Evolutionary conservation across 2,113 vertebrate species (phyloP), one percentile per base, ranked within the genome.

Genomic region (Oreochromis aureus): DNA sequence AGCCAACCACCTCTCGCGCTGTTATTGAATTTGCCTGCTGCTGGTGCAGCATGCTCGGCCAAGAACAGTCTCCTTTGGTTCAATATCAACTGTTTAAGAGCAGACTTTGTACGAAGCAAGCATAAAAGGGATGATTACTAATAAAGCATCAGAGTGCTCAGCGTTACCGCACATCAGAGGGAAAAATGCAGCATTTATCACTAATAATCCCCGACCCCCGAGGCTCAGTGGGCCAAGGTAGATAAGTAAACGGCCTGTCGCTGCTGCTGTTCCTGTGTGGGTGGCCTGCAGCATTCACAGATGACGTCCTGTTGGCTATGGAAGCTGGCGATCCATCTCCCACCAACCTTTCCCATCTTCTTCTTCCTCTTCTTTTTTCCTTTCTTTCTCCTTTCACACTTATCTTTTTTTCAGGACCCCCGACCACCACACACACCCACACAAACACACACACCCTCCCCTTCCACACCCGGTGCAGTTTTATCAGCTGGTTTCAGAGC

Each of bases 401-500:
- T 96, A 94, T 95, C 87, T 87, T 87, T 88, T 88, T 85, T 15
- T 41, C 32, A 53, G 59, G 88, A 91, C 91, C 92, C 80, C 61
- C 46, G 36, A 41, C 63, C 63, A 41, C 63, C 63, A 63, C 59
- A 36, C 59, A 7, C 32, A n/a, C 66, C 7, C 66, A 13, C 11
- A 15, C 63, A 41, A 22, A 15, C 63, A 71, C n/a, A 24, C 66
- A 16, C 39, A 44, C 66, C 8, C 69, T 16, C 22, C 13, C 39
- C 39, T 46, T 46, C 6, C 44, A 19, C n/a, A 32, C 24, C 81
- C 56, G 10, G 82, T 82, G 91, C 88, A 86, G 81, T 90, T 94
- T 95, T 95, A 96, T 96, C 95, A 89, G 87, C 80, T 15, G 80
- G 86, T 86, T 91, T 95, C 91, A 90, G 92, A 93, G 86, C 90